A percentile compares a stretch with the other conserved stretches of the same genome.
Conservation (phyloP, 1,140 invertebrate genomes). For the Lepidurus packardi region DNA sequence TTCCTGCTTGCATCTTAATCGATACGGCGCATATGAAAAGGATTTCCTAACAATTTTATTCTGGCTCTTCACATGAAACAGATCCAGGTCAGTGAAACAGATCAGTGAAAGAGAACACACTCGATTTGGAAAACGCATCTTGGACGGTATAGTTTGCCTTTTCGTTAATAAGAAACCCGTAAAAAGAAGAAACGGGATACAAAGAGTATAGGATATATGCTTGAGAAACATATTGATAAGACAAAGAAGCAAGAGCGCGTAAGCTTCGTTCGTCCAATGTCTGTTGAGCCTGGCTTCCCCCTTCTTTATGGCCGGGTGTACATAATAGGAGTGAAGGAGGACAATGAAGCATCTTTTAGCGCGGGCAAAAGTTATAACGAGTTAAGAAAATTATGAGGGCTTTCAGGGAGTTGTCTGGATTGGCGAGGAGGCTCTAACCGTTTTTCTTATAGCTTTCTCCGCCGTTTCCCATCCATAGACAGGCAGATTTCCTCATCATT, state of each 20-base stretch:
- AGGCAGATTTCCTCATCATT: constrained; percentile 17
- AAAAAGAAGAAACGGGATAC: not conserved
- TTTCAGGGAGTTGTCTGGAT: constrained; percentile 7
- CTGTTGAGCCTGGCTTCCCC: not conserved
- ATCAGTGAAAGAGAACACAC: too few relatives aligned
- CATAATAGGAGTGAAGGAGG: not conserved
- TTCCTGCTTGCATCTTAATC: not conserved
- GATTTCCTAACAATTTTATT: not conserved
- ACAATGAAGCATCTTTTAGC: constrained; percentile 17
- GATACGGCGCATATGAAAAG: not conserved
- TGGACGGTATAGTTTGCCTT: too few relatives aligned
- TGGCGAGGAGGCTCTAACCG: constrained; percentile 1
- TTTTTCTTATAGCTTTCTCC: constrained; percentile 22
- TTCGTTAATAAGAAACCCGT: too few relatives aligned
- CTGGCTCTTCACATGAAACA: too few relatives aligned
- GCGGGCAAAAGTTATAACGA: constrained; percentile 18
- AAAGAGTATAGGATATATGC: not conserved
- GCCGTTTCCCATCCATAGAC: constrained; percentile 9
- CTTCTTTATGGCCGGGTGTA: not conserved
- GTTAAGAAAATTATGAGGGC: not conserved
- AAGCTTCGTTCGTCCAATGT: not conserved
- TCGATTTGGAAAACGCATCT: too few relatives aligned
- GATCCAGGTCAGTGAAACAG: too few relatives aligned
- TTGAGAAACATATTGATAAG: not conserved
- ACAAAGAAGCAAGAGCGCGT: not conserved